Conservation (phyloP, 2,888 invertebrate species). For the Aethes cnicana region DNA sequence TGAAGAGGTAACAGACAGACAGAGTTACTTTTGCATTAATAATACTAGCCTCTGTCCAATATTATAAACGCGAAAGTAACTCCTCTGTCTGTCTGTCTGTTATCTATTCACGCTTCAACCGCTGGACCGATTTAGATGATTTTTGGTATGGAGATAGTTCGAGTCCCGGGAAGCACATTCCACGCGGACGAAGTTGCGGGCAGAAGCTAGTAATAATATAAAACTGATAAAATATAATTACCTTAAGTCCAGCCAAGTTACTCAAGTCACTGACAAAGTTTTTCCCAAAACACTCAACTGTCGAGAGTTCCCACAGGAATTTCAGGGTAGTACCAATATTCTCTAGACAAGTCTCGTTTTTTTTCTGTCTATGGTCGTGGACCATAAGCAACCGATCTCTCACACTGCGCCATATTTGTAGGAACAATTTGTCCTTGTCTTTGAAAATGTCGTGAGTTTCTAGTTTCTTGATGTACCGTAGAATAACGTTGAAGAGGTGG, state of each 20-base stretch:
- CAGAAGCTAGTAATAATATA: too few species aligned
- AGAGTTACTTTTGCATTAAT: too few species aligned
- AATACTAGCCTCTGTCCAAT: too few species aligned
- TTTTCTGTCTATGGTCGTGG: conserved; percentile 41
- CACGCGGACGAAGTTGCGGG: too few species aligned
- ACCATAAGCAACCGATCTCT: conserved; percentile 49
- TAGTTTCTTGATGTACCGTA: conserved; percentile 66
- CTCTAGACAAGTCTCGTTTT: conserved; percentile 47
- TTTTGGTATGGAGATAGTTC: too few species aligned
- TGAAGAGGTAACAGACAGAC: too few species aligned
- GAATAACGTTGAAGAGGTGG: conserved; percentile 56
- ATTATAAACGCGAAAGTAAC: too few species aligned
- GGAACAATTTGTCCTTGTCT: conserved; percentile 58
- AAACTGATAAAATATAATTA: too few species aligned
- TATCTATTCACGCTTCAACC: too few species aligned
- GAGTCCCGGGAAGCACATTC: too few species aligned
- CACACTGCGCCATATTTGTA: conserved; percentile 60
- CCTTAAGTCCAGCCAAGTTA: conserved; percentile 57
- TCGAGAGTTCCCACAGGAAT: conserved; percentile 61
- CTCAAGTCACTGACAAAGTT: conserved; percentile 57
- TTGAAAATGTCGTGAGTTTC: conserved; percentile 60
- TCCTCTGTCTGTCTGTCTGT: too few species aligned
- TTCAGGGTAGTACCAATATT: conserved; percentile 57
- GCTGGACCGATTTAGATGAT: too few species aligned
- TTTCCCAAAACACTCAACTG: conserved; percentile 57